Conservation (phyloP, 2,797 vertebrate species). For the Chaunax sp. region DNA sequence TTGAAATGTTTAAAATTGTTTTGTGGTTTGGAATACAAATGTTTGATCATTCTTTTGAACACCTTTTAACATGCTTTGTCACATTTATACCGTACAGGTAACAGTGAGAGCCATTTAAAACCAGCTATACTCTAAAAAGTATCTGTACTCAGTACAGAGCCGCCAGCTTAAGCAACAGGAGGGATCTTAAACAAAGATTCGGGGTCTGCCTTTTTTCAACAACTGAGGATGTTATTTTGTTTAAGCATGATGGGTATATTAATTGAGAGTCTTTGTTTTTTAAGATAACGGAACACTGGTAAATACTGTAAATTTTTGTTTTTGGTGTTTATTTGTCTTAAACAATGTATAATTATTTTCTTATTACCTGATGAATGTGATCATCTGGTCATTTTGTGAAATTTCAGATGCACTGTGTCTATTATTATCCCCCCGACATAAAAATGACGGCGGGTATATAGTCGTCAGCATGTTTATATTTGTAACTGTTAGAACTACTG, state of each 20-base stretch:
- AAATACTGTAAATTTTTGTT: conserved; percentile 76
- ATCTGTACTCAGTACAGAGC: conserved; percentile 97
- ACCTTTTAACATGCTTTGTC: conserved; percentile 99
- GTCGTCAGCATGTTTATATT: conserved; percentile 1
- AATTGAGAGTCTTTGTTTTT: conserved; percentile 68
- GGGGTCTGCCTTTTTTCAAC: conserved; percentile 92
- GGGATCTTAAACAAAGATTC: conserved; percentile 97
- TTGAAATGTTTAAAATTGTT: conserved; percentile 80
- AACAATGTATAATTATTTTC: conserved; percentile 1
- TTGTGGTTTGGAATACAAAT: conserved; percentile 87
- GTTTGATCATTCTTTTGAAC: conserved; percentile 90
- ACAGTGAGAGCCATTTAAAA: conserved; percentile 99
- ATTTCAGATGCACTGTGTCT: conserved; percentile 90
- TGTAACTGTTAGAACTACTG: conserved; percentile 41
- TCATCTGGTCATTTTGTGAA: conserved; percentile 84
- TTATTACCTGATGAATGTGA: conserved; percentile 84
- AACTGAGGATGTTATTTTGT: conserved; percentile 83
- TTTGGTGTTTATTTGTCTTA: conserved; percentile 67
- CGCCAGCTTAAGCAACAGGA: conserved; percentile 95
- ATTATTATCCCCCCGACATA: conserved; percentile 20
- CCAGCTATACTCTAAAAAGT: conserved; percentile 98
- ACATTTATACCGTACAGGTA: conserved; percentile 99
- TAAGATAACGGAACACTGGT: conserved; percentile 47
- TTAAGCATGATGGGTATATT: conserved; percentile 80
- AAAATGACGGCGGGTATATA: background rate